Base-by-base conservation (phyloP, 2,113 vertebrate species). In the Cyanistes caeruleus region DNA sequence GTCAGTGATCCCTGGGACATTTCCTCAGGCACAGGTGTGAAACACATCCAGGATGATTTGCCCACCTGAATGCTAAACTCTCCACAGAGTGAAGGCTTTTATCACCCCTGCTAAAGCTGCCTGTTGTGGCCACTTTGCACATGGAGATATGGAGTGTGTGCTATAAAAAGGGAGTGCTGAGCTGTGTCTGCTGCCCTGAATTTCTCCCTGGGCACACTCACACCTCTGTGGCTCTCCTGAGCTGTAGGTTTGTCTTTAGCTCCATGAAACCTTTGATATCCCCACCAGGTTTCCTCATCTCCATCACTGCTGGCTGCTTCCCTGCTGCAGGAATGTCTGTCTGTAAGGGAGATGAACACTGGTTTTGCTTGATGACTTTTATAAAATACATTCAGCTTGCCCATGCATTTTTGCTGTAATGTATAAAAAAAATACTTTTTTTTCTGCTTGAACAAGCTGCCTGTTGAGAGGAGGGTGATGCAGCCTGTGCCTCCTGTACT, bases 301-400 rank as follows among this genome's bases (percentile, higher is more conserved):
- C 49, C 39, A 65, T 60, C 25, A 30, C 49, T 79, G 39, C 39
- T 65, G 49, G 49, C 60, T 48, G 65, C 84, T 81, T 87, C 69
- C 69, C 58, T 65, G 3, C 11, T 20, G 18, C 39, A 39, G 39
- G 46, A 4, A 8, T 3, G 4, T 28, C 49, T 68, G 39, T 30
- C 33, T 41, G 15, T 16, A 22, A 73, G 35, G 41, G 48, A 39
- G 13, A 48, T 19, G 13, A 67, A 4, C 13, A 4, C 21, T 60
- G 4, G 2, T 48, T 78, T n/a, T 35, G 9, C 48, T 35, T 27
- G 35, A 35, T 31, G 3, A 2, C 20, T 82, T 48, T 59, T 33
- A 7, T 4, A 23, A 81, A 64, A 27, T 7, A 7, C 3, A 0
- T 46, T 65, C 48, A 31, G n/a, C 21, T 15, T n/a, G 46, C 9